Evolutionary conservation across 92 coral and sea anemone genomes (phyloP), one percentile per base, ranked within the genome.

Genomic region (Bergia sp.): DNA sequence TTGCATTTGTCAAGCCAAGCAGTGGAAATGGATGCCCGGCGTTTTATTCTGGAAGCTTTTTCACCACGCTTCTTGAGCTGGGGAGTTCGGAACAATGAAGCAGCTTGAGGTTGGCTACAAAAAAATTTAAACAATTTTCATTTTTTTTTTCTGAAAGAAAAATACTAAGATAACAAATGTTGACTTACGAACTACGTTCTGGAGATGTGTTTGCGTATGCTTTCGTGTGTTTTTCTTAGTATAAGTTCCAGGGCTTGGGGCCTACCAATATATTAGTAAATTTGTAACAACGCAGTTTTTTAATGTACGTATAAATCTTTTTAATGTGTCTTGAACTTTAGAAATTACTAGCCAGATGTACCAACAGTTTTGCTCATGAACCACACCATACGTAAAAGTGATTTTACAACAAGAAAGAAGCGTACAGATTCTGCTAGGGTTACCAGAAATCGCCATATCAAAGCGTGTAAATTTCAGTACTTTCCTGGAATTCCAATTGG

Each of bases 1-100:
- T 90, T 88, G 67, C 75, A 88, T 47, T 94, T 94, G 74, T 94
- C 90, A 21, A 94, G 90, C 96, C 96, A 94, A 49, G 91, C 86
- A 36, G 93, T 74, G 71, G 96, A 88, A 53, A 94, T 53, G 15
- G 58, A 57, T 44, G 89, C 88, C 36, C 92, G 92, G 23, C 93
- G 92, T 90, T 88, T 94, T 36, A 89, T 81, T 50, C 87, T 79
- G 47, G 74, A 72, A 57, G 87, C 78, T 80, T 55, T 85, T 42
- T 40, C 53, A n/a, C 58, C 44, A 75, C 83, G 50, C 74, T 47
- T 79, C 80, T 86, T 75, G 82, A 85, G 15, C 77, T 85, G 93
- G 7, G 39, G 79, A 76, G 89, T 90, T 37, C 74, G 67, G 43
- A 76, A 41, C 66, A 37, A 8, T 18, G 74, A 37, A 10, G 73